Percentiles rank a stretch among this genome's conserved stretches.
Evolutionary conservation across 2,888 invertebrate species (phyloP).

Genomic region (Idaea dimidiata): DNA sequence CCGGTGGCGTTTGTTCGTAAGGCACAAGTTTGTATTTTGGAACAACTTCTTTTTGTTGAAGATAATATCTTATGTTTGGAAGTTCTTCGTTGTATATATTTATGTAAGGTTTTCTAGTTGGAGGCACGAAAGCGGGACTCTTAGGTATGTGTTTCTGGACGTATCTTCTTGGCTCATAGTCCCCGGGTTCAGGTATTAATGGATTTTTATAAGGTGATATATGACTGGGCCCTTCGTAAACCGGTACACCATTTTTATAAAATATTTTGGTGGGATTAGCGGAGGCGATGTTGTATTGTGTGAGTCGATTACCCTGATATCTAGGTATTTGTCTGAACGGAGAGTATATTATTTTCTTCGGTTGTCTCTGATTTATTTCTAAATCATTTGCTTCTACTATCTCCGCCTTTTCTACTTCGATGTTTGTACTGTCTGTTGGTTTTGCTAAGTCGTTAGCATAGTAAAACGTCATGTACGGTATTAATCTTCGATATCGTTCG

Average conservation of each 20-base stretch:
- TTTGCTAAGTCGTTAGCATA: constrained; percentile 81
- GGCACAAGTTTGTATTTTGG: constrained; percentile 74
- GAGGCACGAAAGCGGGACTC: constrained; percentile 39
- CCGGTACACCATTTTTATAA: constrained; percentile 57
- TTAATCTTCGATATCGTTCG: constrained; percentile 87
- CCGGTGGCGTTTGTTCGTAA: constrained; percentile 73
- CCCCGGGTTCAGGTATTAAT: constrained; percentile 40
- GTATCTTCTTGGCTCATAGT: constrained; percentile 48
- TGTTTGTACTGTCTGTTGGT: constrained; percentile 55
- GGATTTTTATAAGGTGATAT: constrained; percentile 50
- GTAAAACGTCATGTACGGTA: constrained; percentile 92
- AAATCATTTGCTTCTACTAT: constrained; percentile 55
- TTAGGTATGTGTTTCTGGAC: constrained; percentile 49
- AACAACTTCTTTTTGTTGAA: constrained; percentile 55
- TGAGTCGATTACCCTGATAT: constrained; percentile 72
- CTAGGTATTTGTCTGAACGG: constrained; percentile 65
- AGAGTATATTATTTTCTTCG: constrained; percentile 56
- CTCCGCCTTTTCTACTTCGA: constrained; percentile 70
- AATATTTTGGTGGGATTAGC: constrained; percentile 69
- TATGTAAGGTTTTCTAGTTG: constrained; percentile 55
- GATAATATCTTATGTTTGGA: constrained; percentile 61
- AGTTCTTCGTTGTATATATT: constrained; percentile 53
- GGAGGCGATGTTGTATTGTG: constrained; percentile 72
- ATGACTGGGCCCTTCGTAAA: constrained; percentile 45
- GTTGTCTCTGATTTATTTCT: constrained; percentile 45